Evolutionary conservation across 2,113 vertebrate genomes (phyloP), one percentile per base, ranked within the genome.

Genomic region (Siniperca chuatsi): DNA sequence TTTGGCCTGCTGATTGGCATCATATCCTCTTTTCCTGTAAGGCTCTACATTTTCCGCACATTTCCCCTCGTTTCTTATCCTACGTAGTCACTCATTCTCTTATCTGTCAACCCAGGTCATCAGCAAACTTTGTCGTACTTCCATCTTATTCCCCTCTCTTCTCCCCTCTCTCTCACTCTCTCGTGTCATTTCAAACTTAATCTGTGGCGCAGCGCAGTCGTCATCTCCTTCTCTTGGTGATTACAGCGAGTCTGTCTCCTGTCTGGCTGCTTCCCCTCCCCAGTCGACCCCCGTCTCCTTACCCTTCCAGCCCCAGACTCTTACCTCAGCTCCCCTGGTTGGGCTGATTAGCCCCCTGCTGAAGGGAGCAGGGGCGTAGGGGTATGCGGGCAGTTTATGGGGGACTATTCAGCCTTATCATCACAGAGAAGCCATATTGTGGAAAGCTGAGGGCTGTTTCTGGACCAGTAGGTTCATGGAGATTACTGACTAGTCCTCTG

Each of bases 191-290:
- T 84, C 33, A 73, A 69, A 75, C 87, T 89, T 70, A 90, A 84
- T 90, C 86, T 35, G 52, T 13, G n/a, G 29, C 61, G 13, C 66
- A 83, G 23, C 61, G 13, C 66, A 83, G 23, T 81, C 91, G 33
- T 84, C 87, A 79, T 84, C 79, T 79, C 69, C 81, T 71, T 78
- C 58, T 73, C 60, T 54, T 15, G 46, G 76, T 86, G 89, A 94
- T 94, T 93, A 90, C 78, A 83, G 58, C 7, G 67, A 57, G 57
- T 78, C 83, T 81, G 90, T 87, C 87, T 92, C 84, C 79, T 76
- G 89, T 91, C 92, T 93, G 90, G 83, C 87, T 84, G 71, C 68
- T 29, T 8, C 23, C 82, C 66, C 55, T 23, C 20, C 71, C 61
- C 62, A 54, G 58, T 29, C n/a, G 1, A 69, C 76, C 82, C 76